Evolutionary conservation across 1,140 invertebrate genomes (phyloP).

Genomic region (Trinorchestia longiramus): DNA sequence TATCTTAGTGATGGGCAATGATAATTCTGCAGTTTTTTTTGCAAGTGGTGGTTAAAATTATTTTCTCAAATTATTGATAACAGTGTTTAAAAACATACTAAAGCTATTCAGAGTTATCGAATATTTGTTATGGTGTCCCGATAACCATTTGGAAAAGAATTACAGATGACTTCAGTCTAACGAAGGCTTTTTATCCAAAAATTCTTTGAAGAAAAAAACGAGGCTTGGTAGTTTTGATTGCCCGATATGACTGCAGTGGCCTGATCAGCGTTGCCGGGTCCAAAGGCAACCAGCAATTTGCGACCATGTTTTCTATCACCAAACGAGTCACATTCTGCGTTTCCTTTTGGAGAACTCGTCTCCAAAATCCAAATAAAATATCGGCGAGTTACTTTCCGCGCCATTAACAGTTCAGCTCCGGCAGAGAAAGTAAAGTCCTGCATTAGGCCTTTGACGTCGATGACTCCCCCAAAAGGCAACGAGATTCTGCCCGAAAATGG

Average conservation of each 20-base stretch:
- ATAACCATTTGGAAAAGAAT: neutral
- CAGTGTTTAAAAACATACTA: neutral
- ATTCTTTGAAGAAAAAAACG: neutral
- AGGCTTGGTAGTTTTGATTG: neutral
- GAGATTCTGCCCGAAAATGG: neutral
- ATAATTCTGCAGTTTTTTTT: too few species aligned
- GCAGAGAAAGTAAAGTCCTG: neutral
- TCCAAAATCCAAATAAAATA: neutral
- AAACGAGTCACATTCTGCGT: neutral
- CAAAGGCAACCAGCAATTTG: neutral
- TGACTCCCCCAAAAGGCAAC: neutral
- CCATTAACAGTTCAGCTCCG: neutral
- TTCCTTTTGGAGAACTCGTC: neutral
- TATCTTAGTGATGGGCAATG: too few species aligned
- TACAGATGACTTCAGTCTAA: neutral
- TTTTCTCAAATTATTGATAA: too few species aligned
- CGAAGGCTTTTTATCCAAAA: neutral
- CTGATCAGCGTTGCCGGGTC: neutral
- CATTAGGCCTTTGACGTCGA: neutral
- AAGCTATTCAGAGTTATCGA: neutral
- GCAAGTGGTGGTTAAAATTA: too few species aligned
- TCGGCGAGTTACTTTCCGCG: neutral
- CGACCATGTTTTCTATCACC: neutral
- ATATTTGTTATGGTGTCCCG: neutral
- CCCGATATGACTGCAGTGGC: neutral